These are phyloP conservation scores for Pheosia gnoma DNA, from an alignment of 2,888 invertebrate genomes.

Conservation along the genomic window DNA sequence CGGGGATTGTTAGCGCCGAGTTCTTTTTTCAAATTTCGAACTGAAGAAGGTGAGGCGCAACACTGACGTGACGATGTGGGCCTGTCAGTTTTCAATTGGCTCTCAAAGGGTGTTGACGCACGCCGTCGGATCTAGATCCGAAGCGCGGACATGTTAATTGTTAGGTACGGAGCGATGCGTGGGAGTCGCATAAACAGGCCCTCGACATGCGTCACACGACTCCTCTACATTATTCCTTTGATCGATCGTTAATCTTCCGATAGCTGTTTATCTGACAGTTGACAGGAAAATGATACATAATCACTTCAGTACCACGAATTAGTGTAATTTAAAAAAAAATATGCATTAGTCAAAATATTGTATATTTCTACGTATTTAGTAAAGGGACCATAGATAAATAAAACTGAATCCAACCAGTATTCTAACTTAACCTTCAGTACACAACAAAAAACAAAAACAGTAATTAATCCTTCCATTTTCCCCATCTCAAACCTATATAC, in stretches of 20 bases:
- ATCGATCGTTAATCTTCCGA: constrained; percentile 2
- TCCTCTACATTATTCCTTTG: constrained; percentile 16
- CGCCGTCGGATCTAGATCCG: constrained; percentile 67
- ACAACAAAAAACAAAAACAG: background rate
- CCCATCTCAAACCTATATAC: constrained; percentile 19
- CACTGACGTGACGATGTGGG: constrained; percentile 70
- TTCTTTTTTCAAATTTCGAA: constrained; percentile 64
- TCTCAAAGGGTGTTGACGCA: constrained; percentile 74
- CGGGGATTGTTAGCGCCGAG: constrained; percentile 32
- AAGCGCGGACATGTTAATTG: constrained; percentile 78
- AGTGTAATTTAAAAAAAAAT: too few relatives aligned
- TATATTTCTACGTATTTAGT: too few relatives aligned
- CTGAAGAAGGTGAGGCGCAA: constrained; percentile 61
- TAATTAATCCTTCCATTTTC: background rate
- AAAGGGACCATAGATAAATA: background rate
- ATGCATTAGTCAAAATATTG: too few relatives aligned
- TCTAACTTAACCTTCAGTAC: too few relatives aligned
- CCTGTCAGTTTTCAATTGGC: constrained; percentile 75
- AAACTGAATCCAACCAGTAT: background rate
- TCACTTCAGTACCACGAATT: too few relatives aligned
- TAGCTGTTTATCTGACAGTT: constrained; percentile 1
- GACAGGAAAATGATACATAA: background rate
- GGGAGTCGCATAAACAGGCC: constrained; percentile 45
- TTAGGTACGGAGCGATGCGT: constrained; percentile 51
- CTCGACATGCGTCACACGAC: constrained; percentile 22